Base-by-base conservation (phyloP, 2,888 invertebrate species). In the Ormyrus pomaceus region DNA sequence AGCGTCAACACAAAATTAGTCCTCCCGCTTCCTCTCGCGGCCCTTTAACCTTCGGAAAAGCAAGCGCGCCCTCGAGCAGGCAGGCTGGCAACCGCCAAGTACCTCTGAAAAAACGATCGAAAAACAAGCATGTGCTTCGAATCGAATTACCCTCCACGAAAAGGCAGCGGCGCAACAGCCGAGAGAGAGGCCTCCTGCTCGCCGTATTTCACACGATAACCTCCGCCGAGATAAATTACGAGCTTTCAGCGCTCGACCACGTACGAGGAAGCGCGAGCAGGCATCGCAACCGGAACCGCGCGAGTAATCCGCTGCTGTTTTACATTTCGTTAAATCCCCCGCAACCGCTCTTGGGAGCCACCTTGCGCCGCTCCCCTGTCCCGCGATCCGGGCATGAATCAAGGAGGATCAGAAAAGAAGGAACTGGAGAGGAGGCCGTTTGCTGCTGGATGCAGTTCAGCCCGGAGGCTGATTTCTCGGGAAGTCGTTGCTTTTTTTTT, bases 91-190 rank as follows among this genome's bases (percentile, higher is more conserved):
- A 34, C 46, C 50, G 50, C 51, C 8, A 50, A 46, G n/a, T n/a
- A n/a, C 34, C 11, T 46, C n/a, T 8, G 46, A 70, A 72, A 65
- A 78, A 72, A 13, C 6, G 13, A 19, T 68, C 6, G 53, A 78
- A 78, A 78, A 78, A 66, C 66, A 78, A 66, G 34, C 78, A 78
- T 61, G 34, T 78, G 78, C 53, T 66, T 48, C 55, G 78, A 78
- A 78, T 78, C 78, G 58, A 78, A 59, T 78, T 78, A 72, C 78
- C 45, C 72, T 72, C 72, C 53, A 59, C 61, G 66, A 78, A 72
- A 74, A 72, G 58, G 45, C 53, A 19, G 19, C 2, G 1, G 2
- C 19, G 34, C 56, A 7, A 55, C 55, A 13, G 13, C 13, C 13
- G 19, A 19, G 34, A 34, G 34, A 34, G 34, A 34, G 34, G 34